Evolutionary conservation across 2,888 invertebrate genomes (phyloP).

Genomic region (Cancer borealis): DNA sequence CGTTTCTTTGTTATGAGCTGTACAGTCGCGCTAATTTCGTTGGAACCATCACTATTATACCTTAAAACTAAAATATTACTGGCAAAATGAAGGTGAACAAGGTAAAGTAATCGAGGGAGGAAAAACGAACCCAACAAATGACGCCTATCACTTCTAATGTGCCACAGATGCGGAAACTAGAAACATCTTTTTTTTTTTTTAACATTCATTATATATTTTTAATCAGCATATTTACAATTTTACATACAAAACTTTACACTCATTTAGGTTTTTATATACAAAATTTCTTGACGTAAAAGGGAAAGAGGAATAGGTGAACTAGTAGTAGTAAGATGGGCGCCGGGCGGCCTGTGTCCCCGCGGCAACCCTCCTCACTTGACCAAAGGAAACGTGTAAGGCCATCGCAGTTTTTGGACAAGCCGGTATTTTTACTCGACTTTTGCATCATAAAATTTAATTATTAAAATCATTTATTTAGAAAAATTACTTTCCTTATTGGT

Average conservation of each 20-base stretch:
- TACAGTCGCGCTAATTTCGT: not conserved
- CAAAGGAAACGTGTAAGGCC: slow-evolving; percentile 43
- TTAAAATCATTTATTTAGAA: slow-evolving; percentile 13
- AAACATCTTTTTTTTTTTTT: slow-evolving; percentile 49
- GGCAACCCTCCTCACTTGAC: slow-evolving; percentile 7
- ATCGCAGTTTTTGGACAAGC: slow-evolving; percentile 41
- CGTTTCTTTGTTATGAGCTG: not conserved
- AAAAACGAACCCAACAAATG: not conserved
- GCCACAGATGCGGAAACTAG: slow-evolving; percentile 40
- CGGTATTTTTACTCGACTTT: slow-evolving; percentile 12
- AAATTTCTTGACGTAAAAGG: slow-evolving; percentile 49
- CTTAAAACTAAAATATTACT: slow-evolving; percentile 33
- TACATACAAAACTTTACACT: slow-evolving; percentile 74
- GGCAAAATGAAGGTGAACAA: slow-evolving; percentile 39
- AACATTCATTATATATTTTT: slow-evolving; percentile 48
- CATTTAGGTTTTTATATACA: slow-evolving; percentile 66
- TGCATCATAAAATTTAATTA: slow-evolving; percentile 13
- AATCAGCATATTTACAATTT: slow-evolving; percentile 64
- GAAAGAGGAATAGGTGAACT: slow-evolving; percentile 6
- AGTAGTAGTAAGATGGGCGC: slow-evolving; percentile 6
- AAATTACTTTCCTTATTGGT: slow-evolving; percentile 9
- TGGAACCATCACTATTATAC: slow-evolving; percentile 7
- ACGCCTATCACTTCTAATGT: slow-evolving; percentile 55
- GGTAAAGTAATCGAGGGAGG: not conserved
- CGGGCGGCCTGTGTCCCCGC: not conserved